phyloP scores from a whole-genome alignment of 2,888 invertebrate species.

The Cecidostiba fungosa region DNA sequence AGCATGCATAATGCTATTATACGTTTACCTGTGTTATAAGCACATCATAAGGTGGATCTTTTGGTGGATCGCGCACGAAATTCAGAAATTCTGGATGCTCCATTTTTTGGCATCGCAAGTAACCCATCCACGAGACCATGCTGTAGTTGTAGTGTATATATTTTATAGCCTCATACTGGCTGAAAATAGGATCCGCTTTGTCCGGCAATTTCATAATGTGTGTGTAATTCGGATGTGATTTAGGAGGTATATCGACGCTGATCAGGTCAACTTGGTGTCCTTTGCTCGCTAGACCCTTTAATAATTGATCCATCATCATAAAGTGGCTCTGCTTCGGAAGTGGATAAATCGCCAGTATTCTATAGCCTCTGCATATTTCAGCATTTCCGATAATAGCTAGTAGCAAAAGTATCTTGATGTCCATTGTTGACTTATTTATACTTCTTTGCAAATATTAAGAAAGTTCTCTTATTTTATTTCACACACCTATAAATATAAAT shows the following conservation, averaged over 20 bases:
- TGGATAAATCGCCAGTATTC: conserved; percentile 80
- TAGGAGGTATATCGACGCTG: conserved; percentile 71
- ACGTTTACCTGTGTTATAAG: conserved; percentile 70
- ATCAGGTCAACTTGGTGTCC: conserved; percentile 80
- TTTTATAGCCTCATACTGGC: not conserved
- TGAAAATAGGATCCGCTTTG: not conserved
- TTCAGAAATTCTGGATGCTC: conserved; percentile 66
- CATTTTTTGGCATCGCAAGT: conserved; percentile 66
- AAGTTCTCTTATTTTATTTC: no score
- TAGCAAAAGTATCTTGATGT: not conserved
- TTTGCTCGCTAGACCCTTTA: conserved; percentile 77
- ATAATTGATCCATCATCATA: conserved; percentile 79
- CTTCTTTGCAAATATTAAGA: no score
- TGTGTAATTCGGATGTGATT: conserved; percentile 51
- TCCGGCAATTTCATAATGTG: conserved; percentile 43
- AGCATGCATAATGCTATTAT: no score
- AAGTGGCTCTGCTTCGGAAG: conserved; percentile 80
- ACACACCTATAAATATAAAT: no score
- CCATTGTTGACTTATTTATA: not conserved
- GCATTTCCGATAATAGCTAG: conserved; percentile 8
- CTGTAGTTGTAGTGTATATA: not conserved
- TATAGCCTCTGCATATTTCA: conserved; percentile 64
- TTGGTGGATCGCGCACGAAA: conserved; percentile 70
- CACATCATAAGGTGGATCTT: conserved; percentile 72
- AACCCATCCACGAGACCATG: conserved; percentile 43